Percentiles rank a stretch among this genome's conserved stretches.
phyloP scores from a whole-genome alignment of 2,797 vertebrate species.

The Myoxocephalus aenaeus region DNA sequence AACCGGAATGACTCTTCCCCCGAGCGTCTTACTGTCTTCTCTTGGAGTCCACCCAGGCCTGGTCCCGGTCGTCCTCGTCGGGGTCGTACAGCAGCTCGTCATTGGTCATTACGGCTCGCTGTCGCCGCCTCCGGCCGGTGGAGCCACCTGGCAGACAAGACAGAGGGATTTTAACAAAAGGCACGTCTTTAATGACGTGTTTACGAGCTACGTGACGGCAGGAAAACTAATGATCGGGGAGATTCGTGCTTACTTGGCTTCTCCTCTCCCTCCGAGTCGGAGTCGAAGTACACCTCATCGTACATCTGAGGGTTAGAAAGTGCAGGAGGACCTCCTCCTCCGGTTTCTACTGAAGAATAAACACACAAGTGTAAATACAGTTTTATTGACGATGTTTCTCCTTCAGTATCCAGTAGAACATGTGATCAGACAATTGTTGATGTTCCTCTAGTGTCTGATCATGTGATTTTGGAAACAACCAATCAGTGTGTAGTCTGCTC shows the following conservation, averaged over 20 bases:
- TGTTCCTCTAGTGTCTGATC: too few species aligned
- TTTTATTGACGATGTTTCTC: too few species aligned
- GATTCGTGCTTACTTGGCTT: conserved; percentile 70
- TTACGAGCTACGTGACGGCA: neutral
- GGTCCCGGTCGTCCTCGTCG: conserved; percentile 92
- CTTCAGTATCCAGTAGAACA: too few species aligned
- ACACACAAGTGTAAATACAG: conserved; percentile 11
- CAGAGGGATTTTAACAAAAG: neutral
- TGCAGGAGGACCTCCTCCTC: fast-evolving
- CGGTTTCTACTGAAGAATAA: conserved; percentile 20
- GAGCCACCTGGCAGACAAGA: conserved; percentile 74
- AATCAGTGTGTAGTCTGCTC: too few species aligned
- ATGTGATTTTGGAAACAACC: too few species aligned
- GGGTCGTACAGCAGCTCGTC: conserved; percentile 97
- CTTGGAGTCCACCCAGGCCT: conserved; percentile 93
- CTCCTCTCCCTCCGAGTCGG: conserved; percentile 89
- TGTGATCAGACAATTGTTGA: too few species aligned
- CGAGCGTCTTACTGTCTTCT: conserved; percentile 84
- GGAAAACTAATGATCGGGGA: neutral
- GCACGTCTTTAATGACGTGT: neutral
- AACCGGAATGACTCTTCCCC: neutral
- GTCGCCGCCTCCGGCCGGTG: conserved; percentile 72
- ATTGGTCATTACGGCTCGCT: conserved; percentile 87
- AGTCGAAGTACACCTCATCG: conserved; percentile 94
- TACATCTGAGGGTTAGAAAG: conserved; percentile 78